Evolutionary conservation across 2,888 invertebrate species (phyloP).

Genomic region (Polietes domitor): DNA sequence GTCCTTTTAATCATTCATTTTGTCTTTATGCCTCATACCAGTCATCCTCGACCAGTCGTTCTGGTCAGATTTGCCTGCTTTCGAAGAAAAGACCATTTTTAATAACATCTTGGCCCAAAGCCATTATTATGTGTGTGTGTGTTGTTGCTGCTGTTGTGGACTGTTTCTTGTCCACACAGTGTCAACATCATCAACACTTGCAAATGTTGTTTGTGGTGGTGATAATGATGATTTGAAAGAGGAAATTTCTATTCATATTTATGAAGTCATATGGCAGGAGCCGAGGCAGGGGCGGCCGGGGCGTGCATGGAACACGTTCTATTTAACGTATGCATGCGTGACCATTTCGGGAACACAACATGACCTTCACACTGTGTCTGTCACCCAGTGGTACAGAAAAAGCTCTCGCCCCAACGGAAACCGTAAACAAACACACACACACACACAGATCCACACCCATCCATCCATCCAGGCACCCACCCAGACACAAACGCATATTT

Average conservation of each 20-base stretch:
- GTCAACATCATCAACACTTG: conserved; percentile 49
- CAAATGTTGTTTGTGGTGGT: conserved; percentile 36
- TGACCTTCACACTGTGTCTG: conserved; percentile 57
- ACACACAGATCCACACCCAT: not conserved
- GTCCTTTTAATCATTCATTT: conserved; percentile 33
- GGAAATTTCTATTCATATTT: conserved; percentile 53
- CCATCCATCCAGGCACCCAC: not conserved
- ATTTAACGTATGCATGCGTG: conserved; percentile 62
- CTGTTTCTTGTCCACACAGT: conserved; percentile 34
- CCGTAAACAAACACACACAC: not conserved
- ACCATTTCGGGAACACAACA: conserved; percentile 55
- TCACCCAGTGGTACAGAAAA: conserved; percentile 32
- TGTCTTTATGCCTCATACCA: not conserved
- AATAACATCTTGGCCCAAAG: conserved; percentile 42
- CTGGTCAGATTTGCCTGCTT: conserved; percentile 31
- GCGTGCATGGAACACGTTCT: conserved; percentile 53
- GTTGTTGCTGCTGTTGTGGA: not conserved
- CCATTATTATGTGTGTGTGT: conserved; percentile 19
- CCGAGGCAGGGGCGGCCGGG: not conserved
- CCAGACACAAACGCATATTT: conserved; percentile 14
- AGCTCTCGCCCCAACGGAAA: not conserved
- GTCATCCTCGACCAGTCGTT: not conserved
- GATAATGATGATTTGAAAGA: conserved; percentile 39
- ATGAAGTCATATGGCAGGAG: conserved; percentile 50
- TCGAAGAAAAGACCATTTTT: conserved; percentile 34